Evolutionary conservation across 2,888 invertebrate genomes (phyloP).

Genomic region (Epirrita christyi): DNA sequence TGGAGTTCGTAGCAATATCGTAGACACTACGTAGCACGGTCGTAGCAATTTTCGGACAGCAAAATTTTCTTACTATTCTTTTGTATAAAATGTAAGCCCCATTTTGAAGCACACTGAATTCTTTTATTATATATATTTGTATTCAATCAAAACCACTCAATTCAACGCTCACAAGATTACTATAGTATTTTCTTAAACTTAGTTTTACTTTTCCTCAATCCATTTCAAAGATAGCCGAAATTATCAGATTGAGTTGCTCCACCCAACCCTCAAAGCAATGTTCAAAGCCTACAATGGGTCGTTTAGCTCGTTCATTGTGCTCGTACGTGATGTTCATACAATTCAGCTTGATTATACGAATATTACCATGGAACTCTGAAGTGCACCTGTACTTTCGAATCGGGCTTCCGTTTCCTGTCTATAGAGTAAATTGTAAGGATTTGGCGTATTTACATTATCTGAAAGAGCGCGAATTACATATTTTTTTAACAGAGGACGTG

Average conservation of each 20-base stretch:
- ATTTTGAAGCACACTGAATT: background rate
- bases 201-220: too few species aligned
- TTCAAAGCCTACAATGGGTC: slow-evolving; percentile 18
- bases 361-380: slow-evolving; percentile 23
- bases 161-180: too few species aligned
- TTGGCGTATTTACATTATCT: slow-evolving; percentile 8
- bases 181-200: too few species aligned
- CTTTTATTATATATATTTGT: too few species aligned
- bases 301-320: slow-evolving; percentile 14
- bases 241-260: background rate
- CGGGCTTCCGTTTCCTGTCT: background rate
- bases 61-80: background rate
- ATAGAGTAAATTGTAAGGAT: slow-evolving; percentile 11
- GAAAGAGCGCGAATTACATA: too few species aligned
- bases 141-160: too few species aligned
- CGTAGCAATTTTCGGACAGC: background rate
- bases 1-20: background rate
- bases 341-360: slow-evolving; percentile 26
- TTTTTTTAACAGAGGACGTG: too few species aligned
- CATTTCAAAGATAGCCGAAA: background rate
- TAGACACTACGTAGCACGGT: background rate
- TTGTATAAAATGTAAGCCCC: background rate
- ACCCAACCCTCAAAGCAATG: background rate
- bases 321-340: slow-evolving; percentile 27
- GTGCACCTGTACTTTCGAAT: slow-evolving; percentile 29